Base-by-base conservation (phyloP, 2,888 invertebrate genomes). In the Aproaerema taeniolella region DNA sequence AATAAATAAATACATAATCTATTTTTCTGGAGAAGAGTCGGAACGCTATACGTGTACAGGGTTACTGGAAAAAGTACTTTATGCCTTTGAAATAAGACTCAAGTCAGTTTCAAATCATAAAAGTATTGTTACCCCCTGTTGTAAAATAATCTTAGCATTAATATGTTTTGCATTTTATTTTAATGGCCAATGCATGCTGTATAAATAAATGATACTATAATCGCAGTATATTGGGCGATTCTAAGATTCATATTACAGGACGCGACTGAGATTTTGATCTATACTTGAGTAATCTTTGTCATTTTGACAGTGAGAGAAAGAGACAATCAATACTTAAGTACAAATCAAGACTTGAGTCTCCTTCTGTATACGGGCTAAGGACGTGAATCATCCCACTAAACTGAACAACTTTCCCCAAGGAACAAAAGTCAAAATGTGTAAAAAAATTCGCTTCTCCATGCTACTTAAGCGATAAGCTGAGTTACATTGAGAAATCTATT, bases 1-100 rank as follows among this genome's bases (percentile, higher is more conserved):
- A 85, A 83, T 85, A 85, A 81, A 61, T 71, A 68, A 59, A 68
- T 60, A 64, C n/a, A 66, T 58, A 53, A 61, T 70, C 61, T 79
- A 79, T 81, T 77, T 80, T 72, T 69, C 70, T 68, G 66, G 67
- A 59, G 47, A 50, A 39, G 38, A 39, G 28, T 17, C 42, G 35
- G 12, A 10, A 29, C 4, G 20, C 8, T 6, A 20, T 8, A 20
- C 20, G 20, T n/a, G 20, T 20, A 4, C 8, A 6, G 20, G 8
- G 8, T 4, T 20, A 20, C 20, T 20, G 4, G n/a, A n/a, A 26
- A 26, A 9, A 9, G 26, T 26, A 26, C 26, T 26, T n/a, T 9
- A 26, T 9, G 26, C 2, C 26, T n/a, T 26, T 26, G 26, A 26
- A 5, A 26, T 14, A 5, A 31, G 14, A 14, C 5, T 14, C 1